A percentile compares a stretch with the other conserved stretches of the same genome.
Evolutionary conservation across 92 coral and sea anemone genomes (phyloP).

Genomic region (Epizoanthus scotinus): DNA sequence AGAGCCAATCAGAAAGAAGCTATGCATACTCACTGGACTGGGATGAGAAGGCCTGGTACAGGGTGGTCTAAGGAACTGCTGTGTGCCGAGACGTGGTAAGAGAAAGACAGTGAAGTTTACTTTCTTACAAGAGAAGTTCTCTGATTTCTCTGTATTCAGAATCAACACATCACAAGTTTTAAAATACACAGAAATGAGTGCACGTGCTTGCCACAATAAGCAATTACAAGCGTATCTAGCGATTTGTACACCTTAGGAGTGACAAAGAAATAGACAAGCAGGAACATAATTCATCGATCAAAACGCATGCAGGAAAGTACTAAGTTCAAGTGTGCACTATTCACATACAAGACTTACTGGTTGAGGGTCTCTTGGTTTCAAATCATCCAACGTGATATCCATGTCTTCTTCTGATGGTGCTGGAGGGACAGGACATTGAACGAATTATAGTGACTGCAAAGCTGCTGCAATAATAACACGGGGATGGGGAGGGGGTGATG

Average conservation of each 20-base stretch:
- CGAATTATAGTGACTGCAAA: neutral
- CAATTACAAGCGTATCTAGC: too few relatives aligned
- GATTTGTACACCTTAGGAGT: too few relatives aligned
- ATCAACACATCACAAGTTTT: too few relatives aligned
- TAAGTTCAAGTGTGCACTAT: neutral
- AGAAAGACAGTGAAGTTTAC: conserved; percentile 28
- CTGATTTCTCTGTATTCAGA: too few relatives aligned
- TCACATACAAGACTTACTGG: conserved; percentile 12
- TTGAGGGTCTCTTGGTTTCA: conserved; percentile 39
- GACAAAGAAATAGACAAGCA: too few relatives aligned
- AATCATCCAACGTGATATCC: conserved; percentile 30
- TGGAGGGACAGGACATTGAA: neutral
- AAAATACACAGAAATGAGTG: too few relatives aligned
- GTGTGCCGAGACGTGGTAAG: conserved; percentile 23
- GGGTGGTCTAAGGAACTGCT: conserved; percentile 42
- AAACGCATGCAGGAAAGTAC: neutral
- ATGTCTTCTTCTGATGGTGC: conserved; percentile 42
- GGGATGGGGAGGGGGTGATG: too few relatives aligned
- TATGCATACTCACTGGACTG: conserved; percentile 37
- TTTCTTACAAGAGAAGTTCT: neutral
- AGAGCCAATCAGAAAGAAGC: neutral
- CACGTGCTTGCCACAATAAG: too few relatives aligned
- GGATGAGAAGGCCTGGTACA: conserved; percentile 24
- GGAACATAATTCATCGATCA: neutral
- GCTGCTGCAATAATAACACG: too few relatives aligned